phyloP scores from a whole-genome alignment of 1,140 invertebrate genomes.

The Sycophila sp. region DNA sequence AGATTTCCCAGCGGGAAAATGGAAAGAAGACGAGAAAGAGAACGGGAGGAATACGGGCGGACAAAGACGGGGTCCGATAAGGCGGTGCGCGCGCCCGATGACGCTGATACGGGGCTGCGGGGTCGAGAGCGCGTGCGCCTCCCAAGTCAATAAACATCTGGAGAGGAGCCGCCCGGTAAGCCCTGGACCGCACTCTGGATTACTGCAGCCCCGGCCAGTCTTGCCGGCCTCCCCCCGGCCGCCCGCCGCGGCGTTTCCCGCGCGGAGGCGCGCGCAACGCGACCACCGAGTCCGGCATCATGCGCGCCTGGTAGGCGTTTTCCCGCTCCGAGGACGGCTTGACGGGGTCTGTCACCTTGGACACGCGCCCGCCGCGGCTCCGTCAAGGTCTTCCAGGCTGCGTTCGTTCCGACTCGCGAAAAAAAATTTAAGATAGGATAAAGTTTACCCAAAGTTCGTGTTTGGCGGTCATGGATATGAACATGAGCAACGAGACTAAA shows the following conservation, averaged over 20 bases:
- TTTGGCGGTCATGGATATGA: no score
- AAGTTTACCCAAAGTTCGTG: no score
- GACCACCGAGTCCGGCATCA: no score
- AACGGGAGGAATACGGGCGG: neutral
- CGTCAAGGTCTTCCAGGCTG: no score
- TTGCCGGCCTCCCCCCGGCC: neutral
- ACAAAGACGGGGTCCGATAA: neutral
- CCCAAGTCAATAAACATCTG: constrained; percentile 63
- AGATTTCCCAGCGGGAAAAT: constrained; percentile 19
- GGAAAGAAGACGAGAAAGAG: neutral
- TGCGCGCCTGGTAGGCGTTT: neutral
- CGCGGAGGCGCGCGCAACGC: neutral
- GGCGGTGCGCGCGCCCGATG: constrained; percentile 32
- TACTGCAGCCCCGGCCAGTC: constrained; percentile 54
- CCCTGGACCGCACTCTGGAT: constrained; percentile 60
- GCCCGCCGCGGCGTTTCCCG: neutral
- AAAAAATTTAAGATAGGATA: no score
- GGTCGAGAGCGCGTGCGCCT: constrained; percentile 54
- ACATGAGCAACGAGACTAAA: no score
- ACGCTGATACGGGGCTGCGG: constrained; percentile 51
- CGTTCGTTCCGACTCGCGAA: no score
- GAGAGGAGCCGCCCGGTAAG: constrained; percentile 49
- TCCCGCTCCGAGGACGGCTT: neutral
- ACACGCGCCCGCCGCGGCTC: neutral
- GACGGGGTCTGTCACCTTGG: neutral